phyloP scores from a whole-genome alignment of 2,113 vertebrate genomes.

The Sturnira hondurensis region DNA sequence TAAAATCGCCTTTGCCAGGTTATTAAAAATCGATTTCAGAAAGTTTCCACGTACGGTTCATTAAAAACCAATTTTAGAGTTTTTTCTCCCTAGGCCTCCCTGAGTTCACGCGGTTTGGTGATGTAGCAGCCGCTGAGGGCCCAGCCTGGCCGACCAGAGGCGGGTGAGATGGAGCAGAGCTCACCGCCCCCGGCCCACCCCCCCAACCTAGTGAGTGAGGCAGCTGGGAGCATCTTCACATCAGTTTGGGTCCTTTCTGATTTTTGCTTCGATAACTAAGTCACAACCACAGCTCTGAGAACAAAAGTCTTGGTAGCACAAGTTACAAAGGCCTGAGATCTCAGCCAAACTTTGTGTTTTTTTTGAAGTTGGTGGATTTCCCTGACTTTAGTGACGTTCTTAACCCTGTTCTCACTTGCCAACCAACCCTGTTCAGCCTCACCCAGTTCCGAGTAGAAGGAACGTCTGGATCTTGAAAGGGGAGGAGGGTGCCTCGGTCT shows the following conservation, averaged over 20 bases:
- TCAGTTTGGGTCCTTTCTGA: not conserved
- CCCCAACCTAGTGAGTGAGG: too few relatives aligned
- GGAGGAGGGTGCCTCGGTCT: not conserved
- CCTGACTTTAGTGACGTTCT: not conserved
- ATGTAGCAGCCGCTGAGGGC: too few relatives aligned
- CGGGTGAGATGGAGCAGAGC: too few relatives aligned
- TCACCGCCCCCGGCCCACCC: too few relatives aligned
- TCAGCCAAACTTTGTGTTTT: not conserved
- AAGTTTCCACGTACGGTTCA: too few relatives aligned
- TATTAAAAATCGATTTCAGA: too few relatives aligned
- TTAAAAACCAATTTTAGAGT: too few relatives aligned
- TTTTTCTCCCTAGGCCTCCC: too few relatives aligned
- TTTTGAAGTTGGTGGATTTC: not conserved
- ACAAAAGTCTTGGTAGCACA: not conserved
- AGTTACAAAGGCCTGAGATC: not conserved
- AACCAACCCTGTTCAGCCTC: not conserved
- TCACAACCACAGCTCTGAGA: not conserved
- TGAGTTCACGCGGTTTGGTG: too few relatives aligned
- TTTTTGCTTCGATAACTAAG: not conserved
- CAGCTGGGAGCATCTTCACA: not conserved
- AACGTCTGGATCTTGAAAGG: not conserved
- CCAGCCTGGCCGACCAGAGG: too few relatives aligned
- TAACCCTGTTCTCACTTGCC: not conserved
- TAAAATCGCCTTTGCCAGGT: too few relatives aligned
- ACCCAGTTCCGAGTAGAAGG: not conserved